Base-by-base conservation (phyloP, 2,113 vertebrate genomes). In the Strix uralensis region DNA sequence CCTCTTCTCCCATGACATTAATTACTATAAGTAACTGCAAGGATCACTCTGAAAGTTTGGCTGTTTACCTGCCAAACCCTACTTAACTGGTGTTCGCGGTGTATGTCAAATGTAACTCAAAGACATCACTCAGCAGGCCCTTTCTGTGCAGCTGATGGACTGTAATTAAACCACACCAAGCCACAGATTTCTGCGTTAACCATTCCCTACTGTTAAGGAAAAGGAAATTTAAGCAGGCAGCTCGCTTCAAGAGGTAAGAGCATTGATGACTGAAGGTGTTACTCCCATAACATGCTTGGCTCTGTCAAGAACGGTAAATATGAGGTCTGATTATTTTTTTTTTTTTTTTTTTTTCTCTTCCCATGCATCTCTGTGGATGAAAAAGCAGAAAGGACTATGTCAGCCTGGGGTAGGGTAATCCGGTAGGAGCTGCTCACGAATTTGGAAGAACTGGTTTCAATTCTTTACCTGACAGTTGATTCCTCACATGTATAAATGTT, bases 391-490 rank as follows among this genome's bases (percentile, higher is more conserved):
- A 38, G 34, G 55, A 42, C 44, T 52, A 11, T 30, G 36, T 86
- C 66, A 90, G 63, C 34, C n/a, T 0, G 0, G 8, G 17, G 22
- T 19, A 80, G 63, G 49, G 73, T 86, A 94, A 93, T 81, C 25
- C 34, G 2, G 90, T 78, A 88, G 57, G 21, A 73, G 38, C 40
- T 57, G 44, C 3, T 2, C 30, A 74, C 73, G 75, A 86, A 95
- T 93, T 94, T 84, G 72, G 86, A 90, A 88, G 61, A 94, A 93
- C 90, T 92, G 86, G 59, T 94, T 96, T 93, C n/a, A 91, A 47
- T 93, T 92, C 75, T 81, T 86, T 52, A n/a, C 54, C 82, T 88
- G 80, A 71, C 69, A 74, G 84, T 44, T 88, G 87, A 80, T 77
- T 96, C 46, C 67, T 90, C 1, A 2, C 40, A 55, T 23, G 16